phyloP scores from a whole-genome alignment of 2,113 vertebrate species.

The Mirza zaza region DNA sequence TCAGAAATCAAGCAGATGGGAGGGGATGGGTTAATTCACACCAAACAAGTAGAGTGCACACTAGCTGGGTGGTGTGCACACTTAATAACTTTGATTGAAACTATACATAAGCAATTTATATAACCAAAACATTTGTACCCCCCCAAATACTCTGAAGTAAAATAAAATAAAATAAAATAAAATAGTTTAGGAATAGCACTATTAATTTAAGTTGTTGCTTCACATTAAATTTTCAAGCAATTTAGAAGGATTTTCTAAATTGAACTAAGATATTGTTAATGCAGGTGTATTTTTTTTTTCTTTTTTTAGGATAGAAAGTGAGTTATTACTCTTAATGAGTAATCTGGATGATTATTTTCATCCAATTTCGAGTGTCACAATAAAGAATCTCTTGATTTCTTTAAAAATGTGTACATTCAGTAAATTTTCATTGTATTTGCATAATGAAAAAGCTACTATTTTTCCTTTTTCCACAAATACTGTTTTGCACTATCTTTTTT shows the following conservation, averaged over 20 bases:
- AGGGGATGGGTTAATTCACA: too few relatives aligned
- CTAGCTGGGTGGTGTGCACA: too few relatives aligned
- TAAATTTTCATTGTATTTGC: neutral
- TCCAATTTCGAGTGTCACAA: neutral
- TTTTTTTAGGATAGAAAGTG: neutral
- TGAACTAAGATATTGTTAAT: neutral
- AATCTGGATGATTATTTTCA: neutral
- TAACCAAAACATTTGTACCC: neutral
- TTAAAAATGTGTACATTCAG: neutral
- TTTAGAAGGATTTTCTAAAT: neutral
- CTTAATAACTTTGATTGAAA: too few relatives aligned
- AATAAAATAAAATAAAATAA: too few relatives aligned
- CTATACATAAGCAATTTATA: too few relatives aligned
- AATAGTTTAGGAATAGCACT: fast-evolving
- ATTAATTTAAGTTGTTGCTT: neutral
- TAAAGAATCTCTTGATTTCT: neutral
- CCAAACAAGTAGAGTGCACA: too few relatives aligned
- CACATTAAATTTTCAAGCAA: neutral
- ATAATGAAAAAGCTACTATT: neutral
- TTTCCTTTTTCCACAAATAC: neutral
- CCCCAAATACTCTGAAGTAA: too few relatives aligned
- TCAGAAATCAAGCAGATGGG: too few relatives aligned
- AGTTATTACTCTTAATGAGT: neutral
- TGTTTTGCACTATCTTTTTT: neutral
- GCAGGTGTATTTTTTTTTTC: neutral